Evolutionary conservation across 2,888 invertebrate species (phyloP), one percentile per base, ranked within the genome.

Genomic region (Dermolepida albohirtum): DNA sequence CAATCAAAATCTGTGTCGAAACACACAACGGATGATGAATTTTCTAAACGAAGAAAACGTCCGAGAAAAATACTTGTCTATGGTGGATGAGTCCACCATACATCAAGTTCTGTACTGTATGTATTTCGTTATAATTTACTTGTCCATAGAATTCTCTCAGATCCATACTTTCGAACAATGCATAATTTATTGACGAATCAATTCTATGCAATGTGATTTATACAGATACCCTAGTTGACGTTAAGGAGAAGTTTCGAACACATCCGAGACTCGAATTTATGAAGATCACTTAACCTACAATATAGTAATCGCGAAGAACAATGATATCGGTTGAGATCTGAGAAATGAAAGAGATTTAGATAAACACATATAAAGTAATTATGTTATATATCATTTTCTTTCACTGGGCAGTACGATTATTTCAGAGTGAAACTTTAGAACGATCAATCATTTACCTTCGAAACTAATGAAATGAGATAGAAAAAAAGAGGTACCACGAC

Each of bases 351-450:
- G 43, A 66, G 66, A 66, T 66, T 66, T 62, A 66, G 66, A 70
- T 70, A 75, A 74, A 73, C 72, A 75, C 74, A 72, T 72, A 71
- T 72, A 74, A 76, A 78, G 76, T 77, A 79, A 78, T 78, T 78
- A 78, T 74, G 74, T 75, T 74, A 72, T 74, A 74, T 77, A 78
- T 78, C 79, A 80, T 79, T 79, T 59, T 77, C 79, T 79, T 79
- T 79, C 77, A 77, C 77, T 80, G 77, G 76, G 41, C 77, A 77
- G 77, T 76, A 76, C 78, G 79, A 81, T 81, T 80, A 81, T 78
- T 79, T 80, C 79, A 77, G 76, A 78, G 76, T 74, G 75, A 78
- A 78, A 74, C 75, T 72, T 74, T 70, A 75, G 70, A 73, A 74
- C 73, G 78, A 81, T 81, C 78, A 81, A 81, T 81, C 80, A 79